These are phyloP conservation scores for Creontiades dilutus DNA, from an alignment of 2,888 invertebrate species.

Conservation along the genomic window DNA sequence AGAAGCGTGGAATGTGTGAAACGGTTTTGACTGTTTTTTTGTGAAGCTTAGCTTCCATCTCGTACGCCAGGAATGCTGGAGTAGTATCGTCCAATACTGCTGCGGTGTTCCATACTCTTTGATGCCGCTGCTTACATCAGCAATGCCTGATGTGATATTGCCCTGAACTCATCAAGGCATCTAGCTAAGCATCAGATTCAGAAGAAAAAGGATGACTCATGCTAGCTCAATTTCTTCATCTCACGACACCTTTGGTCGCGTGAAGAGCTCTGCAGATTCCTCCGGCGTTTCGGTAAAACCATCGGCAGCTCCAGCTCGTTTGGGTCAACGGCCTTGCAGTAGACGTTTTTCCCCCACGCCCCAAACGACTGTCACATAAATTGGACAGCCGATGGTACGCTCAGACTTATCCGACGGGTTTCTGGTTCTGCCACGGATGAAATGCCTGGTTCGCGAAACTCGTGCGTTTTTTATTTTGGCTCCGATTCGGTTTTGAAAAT, in stretches of 20 bases:
- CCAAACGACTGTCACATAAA: conserved; percentile 57
- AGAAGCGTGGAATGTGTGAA: background rate
- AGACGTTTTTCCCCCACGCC: conserved; percentile 62
- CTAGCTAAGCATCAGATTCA: too few species aligned
- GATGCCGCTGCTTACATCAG: too few species aligned
- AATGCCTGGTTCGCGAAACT: background rate
- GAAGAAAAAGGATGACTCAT: background rate
- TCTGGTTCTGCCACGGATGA: conserved; percentile 44
- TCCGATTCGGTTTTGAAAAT: background rate
- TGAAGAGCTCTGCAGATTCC: conserved; percentile 27
- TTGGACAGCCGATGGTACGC: conserved; percentile 38
- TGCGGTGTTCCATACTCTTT: too few species aligned
- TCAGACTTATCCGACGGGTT: conserved; percentile 19
- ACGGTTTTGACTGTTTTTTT: too few species aligned
- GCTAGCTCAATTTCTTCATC: background rate
- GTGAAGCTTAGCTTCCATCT: too few species aligned
- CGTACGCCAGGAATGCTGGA: too few species aligned
- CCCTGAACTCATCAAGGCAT: too few species aligned
- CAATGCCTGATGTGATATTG: too few species aligned
- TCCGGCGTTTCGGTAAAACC: conserved; percentile 25
- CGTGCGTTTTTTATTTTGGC: background rate
- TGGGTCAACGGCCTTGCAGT: conserved; percentile 60
- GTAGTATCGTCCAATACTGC: too few species aligned
- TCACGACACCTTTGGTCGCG: background rate
- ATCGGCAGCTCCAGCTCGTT: background rate